Evolutionary conservation across 2,113 vertebrate species (phyloP).

Genomic region (Apistogramma diplotaenia): DNA sequence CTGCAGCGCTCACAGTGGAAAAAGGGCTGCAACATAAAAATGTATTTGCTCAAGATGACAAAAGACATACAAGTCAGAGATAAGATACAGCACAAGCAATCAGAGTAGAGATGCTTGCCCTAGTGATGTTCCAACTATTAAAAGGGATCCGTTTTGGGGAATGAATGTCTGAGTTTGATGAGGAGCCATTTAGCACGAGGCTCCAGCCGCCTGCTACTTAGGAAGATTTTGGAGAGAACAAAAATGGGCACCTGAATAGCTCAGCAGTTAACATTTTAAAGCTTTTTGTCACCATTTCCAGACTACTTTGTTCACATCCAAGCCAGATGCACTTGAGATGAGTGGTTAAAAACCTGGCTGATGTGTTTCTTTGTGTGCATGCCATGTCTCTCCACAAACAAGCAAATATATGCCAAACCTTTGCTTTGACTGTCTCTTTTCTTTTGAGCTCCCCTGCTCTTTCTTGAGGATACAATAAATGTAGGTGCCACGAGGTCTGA

Average conservation of each 20-base stretch:
- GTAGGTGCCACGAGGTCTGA: neutral
- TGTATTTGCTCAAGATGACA: no score
- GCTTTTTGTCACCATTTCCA: neutral
- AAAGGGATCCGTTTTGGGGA: neutral
- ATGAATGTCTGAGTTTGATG: neutral
- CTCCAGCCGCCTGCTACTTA: neutral
- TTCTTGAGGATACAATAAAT: neutral
- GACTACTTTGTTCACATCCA: neutral
- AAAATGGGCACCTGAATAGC: neutral
- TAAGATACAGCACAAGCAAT: neutral
- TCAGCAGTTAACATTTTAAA: neutral
- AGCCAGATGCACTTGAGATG: neutral
- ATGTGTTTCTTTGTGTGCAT: neutral
- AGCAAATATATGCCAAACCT: neutral
- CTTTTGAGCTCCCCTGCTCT: neutral
- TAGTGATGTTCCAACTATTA: neutral
- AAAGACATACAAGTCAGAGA: neutral
- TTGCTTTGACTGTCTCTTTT: neutral
- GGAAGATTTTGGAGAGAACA: neutral
- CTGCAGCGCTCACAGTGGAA: constrained; percentile 18
- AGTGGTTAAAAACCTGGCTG: neutral
- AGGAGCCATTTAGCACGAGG: neutral
- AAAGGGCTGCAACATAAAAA: neutral
- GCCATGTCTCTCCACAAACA: neutral
- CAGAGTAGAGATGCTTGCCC: neutral